Percentiles rank a stretch among this genome's conserved stretches.
phyloP scores from a whole-genome alignment of 2,113 vertebrate genomes.

The Pseudorectes ferrugineus region DNA sequence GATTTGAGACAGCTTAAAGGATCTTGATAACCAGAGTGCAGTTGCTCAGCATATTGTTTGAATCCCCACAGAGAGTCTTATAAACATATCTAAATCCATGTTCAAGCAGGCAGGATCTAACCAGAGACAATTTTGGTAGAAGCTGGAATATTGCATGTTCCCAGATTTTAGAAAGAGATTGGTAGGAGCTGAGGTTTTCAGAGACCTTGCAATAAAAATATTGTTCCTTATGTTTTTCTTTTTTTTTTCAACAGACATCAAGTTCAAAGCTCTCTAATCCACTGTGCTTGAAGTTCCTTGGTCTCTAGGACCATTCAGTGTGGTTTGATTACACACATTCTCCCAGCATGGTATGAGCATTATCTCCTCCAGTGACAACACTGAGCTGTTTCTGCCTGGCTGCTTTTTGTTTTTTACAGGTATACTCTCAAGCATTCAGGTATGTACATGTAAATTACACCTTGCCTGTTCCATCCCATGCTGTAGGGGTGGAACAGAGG shows the following conservation, averaged over 20 bases:
- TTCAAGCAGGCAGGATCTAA: background rate
- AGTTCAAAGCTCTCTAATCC: background rate
- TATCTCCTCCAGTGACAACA: background rate
- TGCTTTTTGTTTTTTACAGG: background rate
- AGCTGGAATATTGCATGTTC: background rate
- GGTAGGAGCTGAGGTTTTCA: background rate
- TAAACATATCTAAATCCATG: background rate
- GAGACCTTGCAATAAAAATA: background rate
- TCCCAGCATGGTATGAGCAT: background rate
- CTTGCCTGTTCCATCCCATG: background rate
- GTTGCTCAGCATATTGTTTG: background rate
- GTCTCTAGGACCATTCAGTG: background rate
- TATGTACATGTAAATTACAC: accelerated
- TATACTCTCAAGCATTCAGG: background rate
- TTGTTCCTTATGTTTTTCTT: background rate
- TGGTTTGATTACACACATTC: background rate
- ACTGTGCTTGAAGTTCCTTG: background rate
- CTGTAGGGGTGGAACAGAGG: background rate
- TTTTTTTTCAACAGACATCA: background rate
- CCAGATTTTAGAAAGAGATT: background rate
- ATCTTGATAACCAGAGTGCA: background rate
- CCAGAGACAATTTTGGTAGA: background rate
- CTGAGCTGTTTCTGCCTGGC: background rate
- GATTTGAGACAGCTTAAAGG: background rate
- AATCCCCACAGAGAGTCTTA: background rate